Conservation (phyloP, 1,140 invertebrate genomes). For the Eumaeus atala region DNA sequence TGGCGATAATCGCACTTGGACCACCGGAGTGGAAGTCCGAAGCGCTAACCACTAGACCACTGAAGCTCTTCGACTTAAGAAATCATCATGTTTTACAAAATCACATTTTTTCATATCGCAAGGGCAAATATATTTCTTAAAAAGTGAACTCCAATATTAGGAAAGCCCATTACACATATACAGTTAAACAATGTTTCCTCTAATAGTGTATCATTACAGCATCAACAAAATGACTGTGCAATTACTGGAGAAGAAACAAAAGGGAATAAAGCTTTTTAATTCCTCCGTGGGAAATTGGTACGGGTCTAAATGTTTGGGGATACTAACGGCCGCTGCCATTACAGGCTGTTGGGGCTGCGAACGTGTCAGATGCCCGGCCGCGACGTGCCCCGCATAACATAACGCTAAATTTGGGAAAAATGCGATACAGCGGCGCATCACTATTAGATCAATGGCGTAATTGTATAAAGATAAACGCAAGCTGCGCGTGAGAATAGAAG, state of each 20-base stretch:
- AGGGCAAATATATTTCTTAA: no score
- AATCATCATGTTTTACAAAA: no score
- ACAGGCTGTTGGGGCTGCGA: slow-evolving; percentile 53
- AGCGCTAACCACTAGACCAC: no score
- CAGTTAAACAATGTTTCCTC: background rate
- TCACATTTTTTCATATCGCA: no score
- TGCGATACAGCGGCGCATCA: background rate
- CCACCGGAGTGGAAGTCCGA: no score
- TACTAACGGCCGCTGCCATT: slow-evolving; percentile 52
- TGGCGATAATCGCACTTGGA: no score
- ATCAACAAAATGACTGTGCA: background rate
- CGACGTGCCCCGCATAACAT: slow-evolving; percentile 41
- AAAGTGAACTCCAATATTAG: no score
- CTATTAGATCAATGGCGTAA: background rate
- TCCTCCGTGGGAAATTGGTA: slow-evolving; percentile 38
- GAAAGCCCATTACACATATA: no score
- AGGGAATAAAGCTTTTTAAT: slow-evolving; percentile 55
- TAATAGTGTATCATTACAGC: slow-evolving; percentile 7
- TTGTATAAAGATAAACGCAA: no score
- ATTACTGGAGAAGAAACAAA: slow-evolving; percentile 27
- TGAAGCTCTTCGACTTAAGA: no score
- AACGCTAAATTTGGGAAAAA: slow-evolving; percentile 29
- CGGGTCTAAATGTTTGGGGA: slow-evolving; percentile 37
- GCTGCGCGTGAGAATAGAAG: no score
- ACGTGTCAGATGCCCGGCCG: slow-evolving; percentile 44